Evolutionary conservation across 2,113 vertebrate species (phyloP).

Genomic region (Urocynchramus pylzowi): DNA sequence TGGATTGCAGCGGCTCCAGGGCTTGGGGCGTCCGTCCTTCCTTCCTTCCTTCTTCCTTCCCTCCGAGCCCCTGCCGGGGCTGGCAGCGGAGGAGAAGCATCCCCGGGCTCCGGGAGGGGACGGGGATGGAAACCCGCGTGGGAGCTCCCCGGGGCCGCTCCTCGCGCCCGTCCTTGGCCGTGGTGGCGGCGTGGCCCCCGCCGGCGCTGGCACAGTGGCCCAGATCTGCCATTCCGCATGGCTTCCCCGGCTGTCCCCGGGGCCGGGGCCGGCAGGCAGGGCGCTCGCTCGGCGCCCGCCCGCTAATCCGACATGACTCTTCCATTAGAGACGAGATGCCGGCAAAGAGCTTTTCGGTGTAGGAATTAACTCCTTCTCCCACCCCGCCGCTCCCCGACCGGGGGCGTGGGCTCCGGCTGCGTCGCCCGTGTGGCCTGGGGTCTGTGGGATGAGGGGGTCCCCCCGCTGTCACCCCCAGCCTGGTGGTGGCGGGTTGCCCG

Average conservation of each 20-base stretch:
- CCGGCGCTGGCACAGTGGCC: constrained; percentile 60
- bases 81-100: background rate
- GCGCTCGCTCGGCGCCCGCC: background rate
- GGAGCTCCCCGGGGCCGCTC: background rate
- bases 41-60: background rate
- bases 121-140: accelerated
- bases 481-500: background rate
- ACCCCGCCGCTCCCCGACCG: background rate
- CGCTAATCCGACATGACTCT: constrained; percentile 66
- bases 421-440: accelerated
- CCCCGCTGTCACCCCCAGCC: background rate
- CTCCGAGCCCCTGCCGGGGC: accelerated
- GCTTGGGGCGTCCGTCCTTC: background rate
- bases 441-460: background rate
- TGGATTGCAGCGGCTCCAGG: background rate
- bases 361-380: constrained; percentile 25
- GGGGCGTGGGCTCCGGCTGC: background rate
- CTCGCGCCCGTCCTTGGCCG: background rate
- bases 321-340: constrained; percentile 54
- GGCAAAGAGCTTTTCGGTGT: constrained; percentile 56
- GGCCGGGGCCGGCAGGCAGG: background rate
- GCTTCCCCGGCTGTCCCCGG: background rate
- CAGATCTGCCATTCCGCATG: constrained; percentile 70
- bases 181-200: background rate
- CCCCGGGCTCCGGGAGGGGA: accelerated